phyloP scores from a whole-genome alignment of 1,140 invertebrate species.

The Ectropis grisescens region DNA sequence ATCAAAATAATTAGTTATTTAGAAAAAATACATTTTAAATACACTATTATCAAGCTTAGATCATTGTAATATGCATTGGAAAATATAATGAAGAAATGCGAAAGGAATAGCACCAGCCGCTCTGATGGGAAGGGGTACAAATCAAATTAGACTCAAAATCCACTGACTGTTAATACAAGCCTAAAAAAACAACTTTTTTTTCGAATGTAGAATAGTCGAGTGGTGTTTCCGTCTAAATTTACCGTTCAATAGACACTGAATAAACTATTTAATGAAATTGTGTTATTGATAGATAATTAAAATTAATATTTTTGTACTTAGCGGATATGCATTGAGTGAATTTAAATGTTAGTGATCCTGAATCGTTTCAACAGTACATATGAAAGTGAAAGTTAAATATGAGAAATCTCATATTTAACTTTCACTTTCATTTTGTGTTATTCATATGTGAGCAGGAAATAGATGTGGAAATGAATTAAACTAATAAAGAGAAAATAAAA shows the following conservation, averaged over 20 bases:
- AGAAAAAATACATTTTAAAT: slow-evolving; percentile 22
- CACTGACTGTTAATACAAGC: too few relatives aligned
- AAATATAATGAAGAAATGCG: slow-evolving; percentile 15
- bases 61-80: slow-evolving; percentile 14
- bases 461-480: too few relatives aligned
- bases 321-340: slow-evolving; percentile 26
- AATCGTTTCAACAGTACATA: slow-evolving; percentile 5
- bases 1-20: slow-evolving; percentile 45
- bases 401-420: too few relatives aligned
- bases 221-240: too few relatives aligned
- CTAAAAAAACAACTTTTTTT: too few relatives aligned
- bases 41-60: slow-evolving; percentile 18
- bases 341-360: slow-evolving; percentile 19
- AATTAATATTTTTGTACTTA: slow-evolving; percentile 68
- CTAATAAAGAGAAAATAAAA: too few relatives aligned
- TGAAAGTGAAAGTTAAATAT: too few relatives aligned
- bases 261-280: slow-evolving; percentile 33
- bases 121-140: slow-evolving; percentile 67
- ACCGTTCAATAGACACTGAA: slow-evolving; percentile 59
- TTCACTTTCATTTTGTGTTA: too few relatives aligned
- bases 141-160: slow-evolving; percentile 26
- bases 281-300: slow-evolving; percentile 38
- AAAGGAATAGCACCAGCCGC: slow-evolving; percentile 59
- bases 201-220: too few relatives aligned
- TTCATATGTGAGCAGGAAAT: too few relatives aligned